A percentile compares a stretch with the other conserved stretches of the same genome.
phyloP scores from a whole-genome alignment of 2,888 invertebrate genomes.

The Antheraea yamamai region DNA sequence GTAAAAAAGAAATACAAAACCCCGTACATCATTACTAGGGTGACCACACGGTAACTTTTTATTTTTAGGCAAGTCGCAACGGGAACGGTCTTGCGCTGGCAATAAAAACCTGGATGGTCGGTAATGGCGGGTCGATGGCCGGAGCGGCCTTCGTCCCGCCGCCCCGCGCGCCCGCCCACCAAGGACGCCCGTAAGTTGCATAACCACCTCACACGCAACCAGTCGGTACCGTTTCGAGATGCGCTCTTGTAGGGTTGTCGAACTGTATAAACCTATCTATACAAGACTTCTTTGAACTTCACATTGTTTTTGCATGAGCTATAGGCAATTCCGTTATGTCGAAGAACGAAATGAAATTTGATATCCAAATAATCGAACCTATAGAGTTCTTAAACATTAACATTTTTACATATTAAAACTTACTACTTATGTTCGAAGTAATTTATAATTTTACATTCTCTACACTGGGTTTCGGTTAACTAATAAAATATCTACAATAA shows the following conservation, averaged over 20 bases:
- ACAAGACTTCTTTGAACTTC: background rate
- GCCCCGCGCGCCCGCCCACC: slow-evolving; percentile 53
- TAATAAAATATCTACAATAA: no score
- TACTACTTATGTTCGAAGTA: no score
- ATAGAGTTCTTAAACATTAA: no score
- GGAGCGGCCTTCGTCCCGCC: slow-evolving; percentile 69
- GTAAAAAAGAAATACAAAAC: background rate
- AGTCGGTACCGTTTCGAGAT: slow-evolving; percentile 65
- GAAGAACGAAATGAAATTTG: no score
- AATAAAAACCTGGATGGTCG: slow-evolving; percentile 28
- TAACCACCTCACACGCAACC: slow-evolving; percentile 71
- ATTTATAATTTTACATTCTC: no score
- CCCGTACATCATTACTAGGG: slow-evolving; percentile 5
- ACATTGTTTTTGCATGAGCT: background rate
- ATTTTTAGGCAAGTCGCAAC: slow-evolving; percentile 12
- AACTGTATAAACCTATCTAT: background rate
- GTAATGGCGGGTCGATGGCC: slow-evolving; percentile 63
- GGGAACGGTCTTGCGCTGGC: slow-evolving; percentile 12
- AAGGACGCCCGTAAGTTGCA: slow-evolving; percentile 74
- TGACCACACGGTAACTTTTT: slow-evolving; percentile 5
- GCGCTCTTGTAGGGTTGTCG: slow-evolving; percentile 33
- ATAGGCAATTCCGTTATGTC: background rate
- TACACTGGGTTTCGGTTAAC: no score
- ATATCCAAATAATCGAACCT: no score
- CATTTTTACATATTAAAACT: no score